phyloP scores from a whole-genome alignment of 2,888 invertebrate genomes.

The Trissolcus japonicus region DNA sequence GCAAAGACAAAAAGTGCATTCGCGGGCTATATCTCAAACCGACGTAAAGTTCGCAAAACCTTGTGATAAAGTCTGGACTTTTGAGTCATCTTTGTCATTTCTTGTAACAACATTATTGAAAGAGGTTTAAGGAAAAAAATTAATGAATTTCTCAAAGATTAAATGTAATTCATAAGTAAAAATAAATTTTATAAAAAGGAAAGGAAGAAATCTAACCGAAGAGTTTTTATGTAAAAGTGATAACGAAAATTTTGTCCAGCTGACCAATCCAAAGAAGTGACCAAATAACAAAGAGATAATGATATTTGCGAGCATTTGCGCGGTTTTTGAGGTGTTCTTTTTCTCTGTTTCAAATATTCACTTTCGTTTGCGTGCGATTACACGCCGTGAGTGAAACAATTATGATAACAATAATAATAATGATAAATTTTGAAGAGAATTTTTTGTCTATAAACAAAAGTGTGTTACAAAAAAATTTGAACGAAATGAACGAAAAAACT shows the following conservation, averaged over 20 bases:
- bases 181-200: slow-evolving; percentile 7
- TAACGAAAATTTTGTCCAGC: slow-evolving; percentile 71
- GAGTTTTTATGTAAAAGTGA: slow-evolving; percentile 53
- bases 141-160: slow-evolving; percentile 2
- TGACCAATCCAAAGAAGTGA: slow-evolving; percentile 76
- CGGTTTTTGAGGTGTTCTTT: slow-evolving; percentile 66
- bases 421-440: slow-evolving; percentile 21
- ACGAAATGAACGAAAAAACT: slow-evolving; percentile 3
- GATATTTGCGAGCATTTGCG: slow-evolving; percentile 71
- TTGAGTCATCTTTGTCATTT: slow-evolving; percentile 54
- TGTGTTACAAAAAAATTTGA: slow-evolving; percentile 18
- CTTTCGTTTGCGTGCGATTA: slow-evolving; percentile 42
- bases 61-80: slow-evolving; percentile 76
- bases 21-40: slow-evolving; percentile 64
- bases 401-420: slow-evolving; percentile 51
- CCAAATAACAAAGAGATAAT: slow-evolving; percentile 73
- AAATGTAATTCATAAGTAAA: not conserved
- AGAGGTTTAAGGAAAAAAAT: not conserved
- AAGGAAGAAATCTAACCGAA: slow-evolving; percentile 26
- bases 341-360: slow-evolving; percentile 50
- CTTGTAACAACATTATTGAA: slow-evolving; percentile 19
- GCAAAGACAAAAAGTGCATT: slow-evolving; percentile 51
- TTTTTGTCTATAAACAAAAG: slow-evolving; percentile 11
- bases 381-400: slow-evolving; percentile 50
- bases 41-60: slow-evolving; percentile 71